These are phyloP conservation scores for Microchrysa polita DNA, from an alignment of 2,888 invertebrate species.

Conservation along the genomic window DNA sequence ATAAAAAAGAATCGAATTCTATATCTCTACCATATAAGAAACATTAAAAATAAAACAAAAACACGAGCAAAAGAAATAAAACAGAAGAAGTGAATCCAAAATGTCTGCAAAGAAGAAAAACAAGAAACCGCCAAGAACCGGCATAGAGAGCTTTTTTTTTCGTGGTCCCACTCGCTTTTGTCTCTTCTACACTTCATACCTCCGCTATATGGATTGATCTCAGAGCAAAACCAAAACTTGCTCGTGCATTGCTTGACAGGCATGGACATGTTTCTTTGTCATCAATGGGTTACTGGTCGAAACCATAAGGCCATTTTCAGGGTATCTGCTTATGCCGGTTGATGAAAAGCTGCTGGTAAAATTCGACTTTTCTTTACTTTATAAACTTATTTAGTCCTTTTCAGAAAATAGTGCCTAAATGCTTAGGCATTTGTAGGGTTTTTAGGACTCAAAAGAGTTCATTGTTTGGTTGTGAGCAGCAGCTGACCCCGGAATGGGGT, in stretches of 20 bases:
- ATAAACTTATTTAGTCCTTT: no score
- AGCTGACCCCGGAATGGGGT: constrained; percentile 28
- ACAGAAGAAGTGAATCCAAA: not conserved
- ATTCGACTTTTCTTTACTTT: no score
- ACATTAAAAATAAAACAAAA: no score
- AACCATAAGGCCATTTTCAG: constrained; percentile 28
- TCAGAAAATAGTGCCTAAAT: no score
- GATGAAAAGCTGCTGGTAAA: no score
- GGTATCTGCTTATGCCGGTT: not conserved
- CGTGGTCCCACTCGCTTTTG: not conserved
- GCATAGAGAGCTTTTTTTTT: constrained; percentile 33
- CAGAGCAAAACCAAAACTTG: constrained; percentile 41
- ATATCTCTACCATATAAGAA: not conserved
- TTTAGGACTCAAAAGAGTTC: no score
- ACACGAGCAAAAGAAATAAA: constrained; percentile 7
- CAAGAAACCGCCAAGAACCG: constrained; percentile 13
- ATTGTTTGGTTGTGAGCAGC: not conserved
- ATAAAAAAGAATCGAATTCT: constrained; percentile 41
- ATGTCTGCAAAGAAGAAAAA: constrained; percentile 30
- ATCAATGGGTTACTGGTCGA: constrained; percentile 49
- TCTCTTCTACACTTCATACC: no score
- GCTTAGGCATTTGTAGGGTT: no score
- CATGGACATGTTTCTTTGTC: constrained; percentile 49
- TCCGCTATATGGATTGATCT: constrained; percentile 39
- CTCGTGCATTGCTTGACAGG: constrained; percentile 46